These are phyloP conservation scores for Typhlomys cinereus DNA, from an alignment of 2,113 vertebrate genomes.

Conservation along the genomic window DNA sequence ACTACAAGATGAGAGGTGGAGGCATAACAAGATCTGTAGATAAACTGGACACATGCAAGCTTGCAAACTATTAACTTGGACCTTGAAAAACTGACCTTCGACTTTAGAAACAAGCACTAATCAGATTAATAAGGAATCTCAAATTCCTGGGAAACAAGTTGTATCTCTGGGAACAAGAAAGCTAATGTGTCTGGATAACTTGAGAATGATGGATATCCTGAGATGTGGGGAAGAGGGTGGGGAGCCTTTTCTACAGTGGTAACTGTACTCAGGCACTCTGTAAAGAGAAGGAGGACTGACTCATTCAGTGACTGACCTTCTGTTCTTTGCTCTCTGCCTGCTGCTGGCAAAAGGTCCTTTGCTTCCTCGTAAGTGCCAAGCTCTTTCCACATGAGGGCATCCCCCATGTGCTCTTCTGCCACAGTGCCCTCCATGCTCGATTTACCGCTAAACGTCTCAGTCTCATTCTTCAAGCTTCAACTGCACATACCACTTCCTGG, in stretches of 20 bases:
- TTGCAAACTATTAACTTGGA: too few relatives aligned
- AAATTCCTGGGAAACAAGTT: not conserved
- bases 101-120: not conserved
- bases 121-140: not conserved
- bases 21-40: too few relatives aligned
- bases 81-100: not conserved
- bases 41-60: too few relatives aligned
- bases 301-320: not conserved
- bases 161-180: not conserved
- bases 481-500: not conserved
- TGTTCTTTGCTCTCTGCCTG: not conserved
- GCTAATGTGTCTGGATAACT: not conserved
- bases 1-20: too few relatives aligned
- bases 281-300: not conserved
- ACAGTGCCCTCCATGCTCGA: not conserved
- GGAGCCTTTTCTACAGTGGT: not conserved
- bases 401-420: not conserved
- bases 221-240: not conserved
- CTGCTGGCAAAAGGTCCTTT: not conserved
- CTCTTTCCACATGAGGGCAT: not conserved
- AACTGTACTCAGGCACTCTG: not conserved
- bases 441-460: not conserved
- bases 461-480: not conserved
- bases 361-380: not conserved
- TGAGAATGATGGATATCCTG: not conserved